Conservation (phyloP, 2,888 invertebrate genomes). For the Drosophila eohydei region DNA sequence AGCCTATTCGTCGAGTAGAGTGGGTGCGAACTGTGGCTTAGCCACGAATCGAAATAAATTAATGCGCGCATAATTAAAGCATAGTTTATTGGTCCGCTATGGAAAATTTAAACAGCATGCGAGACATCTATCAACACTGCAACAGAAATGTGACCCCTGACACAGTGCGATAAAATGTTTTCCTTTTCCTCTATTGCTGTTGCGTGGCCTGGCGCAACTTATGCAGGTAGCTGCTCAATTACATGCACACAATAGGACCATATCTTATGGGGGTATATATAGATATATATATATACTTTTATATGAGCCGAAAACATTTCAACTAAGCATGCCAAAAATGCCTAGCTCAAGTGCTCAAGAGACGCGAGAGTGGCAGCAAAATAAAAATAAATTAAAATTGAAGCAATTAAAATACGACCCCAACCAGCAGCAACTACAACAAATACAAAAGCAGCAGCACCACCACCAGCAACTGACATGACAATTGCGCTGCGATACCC, state of each 20-base stretch:
- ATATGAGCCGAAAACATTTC: conserved; percentile 30
- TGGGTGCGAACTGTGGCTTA: conserved; percentile 57
- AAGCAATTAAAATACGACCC: conserved; percentile 73
- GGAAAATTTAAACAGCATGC: conserved; percentile 23
- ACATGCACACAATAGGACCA: conserved; percentile 16
- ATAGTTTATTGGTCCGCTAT: conserved; percentile 32
- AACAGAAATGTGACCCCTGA: conserved; percentile 37
- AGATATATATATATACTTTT: not conserved
- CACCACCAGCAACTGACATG: conserved; percentile 29
- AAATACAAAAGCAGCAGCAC: not conserved
- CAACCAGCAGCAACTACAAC: conserved; percentile 36
- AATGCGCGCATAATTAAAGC: conserved; percentile 55
- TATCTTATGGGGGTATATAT: conserved; percentile 40
- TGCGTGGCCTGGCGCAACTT: conserved; percentile 20
- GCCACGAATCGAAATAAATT: conserved; percentile 19
- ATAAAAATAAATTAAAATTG: conserved; percentile 71
- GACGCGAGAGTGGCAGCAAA: conserved; percentile 10
- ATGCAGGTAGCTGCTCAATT: conserved; percentile 70
- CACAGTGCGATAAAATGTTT: conserved; percentile 20
- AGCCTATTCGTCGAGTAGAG: conserved; percentile 31
- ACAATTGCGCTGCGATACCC: conserved; percentile 54
- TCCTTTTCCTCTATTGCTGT: not conserved
- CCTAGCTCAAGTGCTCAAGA: conserved; percentile 26
- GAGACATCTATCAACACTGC: conserved; percentile 29
- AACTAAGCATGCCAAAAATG: conserved; percentile 47